phyloP scores from a whole-genome alignment of 2,888 invertebrate genomes.

The Watsonalla binaria region DNA sequence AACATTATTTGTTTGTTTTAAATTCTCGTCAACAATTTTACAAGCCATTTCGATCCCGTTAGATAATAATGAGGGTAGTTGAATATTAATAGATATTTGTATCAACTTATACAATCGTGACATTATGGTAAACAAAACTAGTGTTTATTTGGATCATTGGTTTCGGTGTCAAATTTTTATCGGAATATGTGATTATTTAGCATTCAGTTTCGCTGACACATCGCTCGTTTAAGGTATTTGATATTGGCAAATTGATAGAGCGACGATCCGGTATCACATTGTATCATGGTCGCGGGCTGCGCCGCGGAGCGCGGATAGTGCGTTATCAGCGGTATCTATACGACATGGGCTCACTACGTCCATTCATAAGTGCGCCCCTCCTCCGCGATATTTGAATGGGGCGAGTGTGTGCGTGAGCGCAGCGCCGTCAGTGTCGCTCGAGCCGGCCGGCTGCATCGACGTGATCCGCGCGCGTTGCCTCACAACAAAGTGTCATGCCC shows the following conservation, averaged over 20 bases:
- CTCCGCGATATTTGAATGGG: conserved; percentile 58
- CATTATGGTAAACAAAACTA: background rate
- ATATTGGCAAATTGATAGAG: conserved; percentile 24
- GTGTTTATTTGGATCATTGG: background rate
- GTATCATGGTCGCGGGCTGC: conserved; percentile 45
- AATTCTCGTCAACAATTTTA: conserved; percentile 2
- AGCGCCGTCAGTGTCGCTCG: conserved; percentile 44
- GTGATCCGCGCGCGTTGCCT: conserved; percentile 39
- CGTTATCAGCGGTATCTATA: conserved; percentile 71
- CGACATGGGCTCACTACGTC: conserved; percentile 67
- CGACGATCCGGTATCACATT: conserved; percentile 39
- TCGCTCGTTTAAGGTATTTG: conserved; percentile 27
- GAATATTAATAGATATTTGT: background rate
- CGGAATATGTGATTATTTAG: background rate
- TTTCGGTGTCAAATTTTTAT: background rate
- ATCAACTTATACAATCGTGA: background rate
- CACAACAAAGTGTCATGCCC: conserved; percentile 54
- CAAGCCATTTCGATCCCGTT: background rate
- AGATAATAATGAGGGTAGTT: background rate
- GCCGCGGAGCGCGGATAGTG: conserved; percentile 34
- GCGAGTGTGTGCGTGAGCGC: conserved; percentile 51
- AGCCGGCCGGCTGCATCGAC: conserved; percentile 46
- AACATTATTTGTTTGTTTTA: conserved; percentile 8
- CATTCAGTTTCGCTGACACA: conserved; percentile 34
- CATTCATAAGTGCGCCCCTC: conserved; percentile 74